Conservation (phyloP, 2,113 vertebrate genomes). For the Ellobius talpinus region DNA sequence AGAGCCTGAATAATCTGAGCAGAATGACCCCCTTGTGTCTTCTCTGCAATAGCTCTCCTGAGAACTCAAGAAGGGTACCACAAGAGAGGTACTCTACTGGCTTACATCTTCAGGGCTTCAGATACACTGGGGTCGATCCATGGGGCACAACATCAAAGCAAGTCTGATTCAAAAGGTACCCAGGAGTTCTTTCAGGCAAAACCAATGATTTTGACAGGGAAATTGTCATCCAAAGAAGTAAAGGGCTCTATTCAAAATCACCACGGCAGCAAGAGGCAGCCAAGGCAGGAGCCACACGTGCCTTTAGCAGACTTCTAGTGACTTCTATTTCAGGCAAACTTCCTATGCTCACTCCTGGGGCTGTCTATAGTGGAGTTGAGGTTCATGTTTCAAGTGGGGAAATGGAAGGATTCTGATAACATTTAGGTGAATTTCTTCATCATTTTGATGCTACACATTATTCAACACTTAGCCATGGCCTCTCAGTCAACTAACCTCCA, state of each 20-base stretch:
- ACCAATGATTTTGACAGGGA: neutral
- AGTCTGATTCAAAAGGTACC: neutral
- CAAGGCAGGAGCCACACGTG: neutral
- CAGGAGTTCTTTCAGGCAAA: neutral
- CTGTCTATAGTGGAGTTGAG: neutral
- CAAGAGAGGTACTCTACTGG: neutral
- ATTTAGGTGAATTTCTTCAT: neutral
- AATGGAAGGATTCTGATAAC: constrained; percentile 2
- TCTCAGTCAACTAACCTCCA: neutral
- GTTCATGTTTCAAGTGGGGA: neutral
- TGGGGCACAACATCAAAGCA: neutral
- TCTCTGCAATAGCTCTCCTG: neutral
- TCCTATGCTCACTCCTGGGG: neutral
- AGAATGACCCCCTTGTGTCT: neutral
- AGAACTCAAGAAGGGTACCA: neutral
- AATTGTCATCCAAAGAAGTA: neutral
- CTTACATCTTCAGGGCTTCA: neutral
- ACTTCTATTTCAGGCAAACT: neutral
- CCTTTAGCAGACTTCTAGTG: neutral
- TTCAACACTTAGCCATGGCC: neutral
- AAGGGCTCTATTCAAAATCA: neutral
- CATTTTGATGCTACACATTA: neutral
- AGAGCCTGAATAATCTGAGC: neutral
- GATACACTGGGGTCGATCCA: neutral
- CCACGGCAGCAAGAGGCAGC: neutral